Conservation (phyloP, 2,797 vertebrate species). For the Cyclura pinguis region DNA sequence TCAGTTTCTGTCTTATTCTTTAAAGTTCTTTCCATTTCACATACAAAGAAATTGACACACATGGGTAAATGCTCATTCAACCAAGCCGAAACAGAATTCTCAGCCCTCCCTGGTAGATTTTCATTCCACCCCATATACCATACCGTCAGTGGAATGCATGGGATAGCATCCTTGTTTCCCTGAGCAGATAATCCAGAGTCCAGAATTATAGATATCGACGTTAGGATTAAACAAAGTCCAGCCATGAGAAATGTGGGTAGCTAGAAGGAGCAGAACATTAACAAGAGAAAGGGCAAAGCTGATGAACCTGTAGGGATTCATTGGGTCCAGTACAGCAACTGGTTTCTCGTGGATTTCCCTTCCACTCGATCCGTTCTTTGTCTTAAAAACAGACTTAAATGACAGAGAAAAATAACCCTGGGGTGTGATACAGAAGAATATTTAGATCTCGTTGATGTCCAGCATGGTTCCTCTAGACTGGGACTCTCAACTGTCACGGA, state of each 20-base stretch:
- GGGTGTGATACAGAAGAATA: neutral
- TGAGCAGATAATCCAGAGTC: conserved; percentile 24
- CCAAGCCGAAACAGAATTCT: neutral
- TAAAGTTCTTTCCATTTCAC: neutral
- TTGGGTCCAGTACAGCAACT: neutral
- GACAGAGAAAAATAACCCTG: neutral
- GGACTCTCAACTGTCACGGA: conserved; percentile 21
- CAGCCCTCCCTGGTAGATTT: neutral
- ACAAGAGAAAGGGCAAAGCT: neutral
- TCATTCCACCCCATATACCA: neutral
- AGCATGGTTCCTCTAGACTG: neutral
- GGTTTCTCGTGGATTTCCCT: neutral
- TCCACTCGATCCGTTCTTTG: neutral
- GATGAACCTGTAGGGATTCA: neutral
- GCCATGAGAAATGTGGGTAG: neutral
- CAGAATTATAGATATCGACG: neutral
- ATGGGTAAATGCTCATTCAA: neutral
- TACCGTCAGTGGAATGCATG: neutral
- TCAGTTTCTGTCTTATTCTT: neutral
- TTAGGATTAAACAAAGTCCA: neutral
- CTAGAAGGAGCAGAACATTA: neutral
- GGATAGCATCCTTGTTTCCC: neutral
- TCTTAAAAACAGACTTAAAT: neutral
- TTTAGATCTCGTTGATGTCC: no score
- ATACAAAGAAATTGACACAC: neutral